Evolutionary conservation across 2,113 vertebrate species (phyloP).

Genomic region (Seriola aureovittata): DNA sequence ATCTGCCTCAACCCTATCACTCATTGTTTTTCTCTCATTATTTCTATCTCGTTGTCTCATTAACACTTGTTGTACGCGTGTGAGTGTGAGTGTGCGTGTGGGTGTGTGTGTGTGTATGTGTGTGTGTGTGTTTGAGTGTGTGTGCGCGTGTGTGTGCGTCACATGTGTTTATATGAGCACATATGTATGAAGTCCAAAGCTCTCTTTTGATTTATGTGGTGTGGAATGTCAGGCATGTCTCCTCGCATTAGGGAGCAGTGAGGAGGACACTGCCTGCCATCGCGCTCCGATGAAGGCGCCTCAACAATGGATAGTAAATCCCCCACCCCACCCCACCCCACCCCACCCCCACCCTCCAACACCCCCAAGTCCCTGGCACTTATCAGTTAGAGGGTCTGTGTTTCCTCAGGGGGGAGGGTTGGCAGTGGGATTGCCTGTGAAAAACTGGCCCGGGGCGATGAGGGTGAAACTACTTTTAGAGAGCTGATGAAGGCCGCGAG

Average conservation of each 20-base stretch:
- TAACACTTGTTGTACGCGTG: conserved; percentile 7
- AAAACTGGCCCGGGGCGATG: conserved; percentile 80
- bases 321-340: conserved; percentile 79
- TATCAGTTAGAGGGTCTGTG: conserved; percentile 87
- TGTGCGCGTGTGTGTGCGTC: conserved; percentile 17
- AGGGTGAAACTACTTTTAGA: conserved; percentile 64
- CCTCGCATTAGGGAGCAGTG: conserved; percentile 87
- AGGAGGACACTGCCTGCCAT: conserved; percentile 84
- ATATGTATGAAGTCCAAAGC: conserved; percentile 80
- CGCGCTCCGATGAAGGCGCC: conserved; percentile 87
- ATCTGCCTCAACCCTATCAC: conserved; percentile 14
- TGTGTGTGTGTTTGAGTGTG: neutral
- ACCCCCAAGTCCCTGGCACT: conserved; percentile 84
- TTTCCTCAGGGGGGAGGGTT: conserved; percentile 82
- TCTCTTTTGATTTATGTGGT: conserved; percentile 83
- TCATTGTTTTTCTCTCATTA: conserved; percentile 28
- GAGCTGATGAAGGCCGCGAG: neutral
- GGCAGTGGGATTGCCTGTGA: conserved; percentile 68
- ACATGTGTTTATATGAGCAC: conserved; percentile 15
- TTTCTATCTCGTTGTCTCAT: conserved; percentile 22
- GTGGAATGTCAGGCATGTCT: conserved; percentile 93
- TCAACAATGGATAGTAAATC: conserved; percentile 84
- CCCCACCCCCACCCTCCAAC: conserved; percentile 81
- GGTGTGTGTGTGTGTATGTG: conserved; percentile 16
- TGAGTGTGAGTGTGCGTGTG: neutral